Percentiles rank a stretch among this genome's conserved stretches.
Conservation (phyloP, 2,113 vertebrate species). For the Oreochromis aureus region DNA sequence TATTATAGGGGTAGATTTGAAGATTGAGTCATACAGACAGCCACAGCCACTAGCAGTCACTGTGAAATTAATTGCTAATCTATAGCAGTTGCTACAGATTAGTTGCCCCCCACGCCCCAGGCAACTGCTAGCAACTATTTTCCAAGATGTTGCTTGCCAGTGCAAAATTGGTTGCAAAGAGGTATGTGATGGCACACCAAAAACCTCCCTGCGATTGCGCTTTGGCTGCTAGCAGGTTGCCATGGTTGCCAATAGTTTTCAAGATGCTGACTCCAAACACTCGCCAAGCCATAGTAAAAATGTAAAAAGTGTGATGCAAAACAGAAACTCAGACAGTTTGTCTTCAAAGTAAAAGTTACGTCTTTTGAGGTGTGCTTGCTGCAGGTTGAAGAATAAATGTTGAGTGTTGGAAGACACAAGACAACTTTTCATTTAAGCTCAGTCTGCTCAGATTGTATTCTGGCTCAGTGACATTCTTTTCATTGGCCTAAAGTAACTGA, state of each 20-base stretch:
- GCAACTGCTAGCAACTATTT: background rate
- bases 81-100: too few relatives aligned
- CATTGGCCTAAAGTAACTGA: background rate
- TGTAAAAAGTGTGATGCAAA: background rate
- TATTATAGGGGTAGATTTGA: background rate
- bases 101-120: too few relatives aligned
- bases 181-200: background rate
- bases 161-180: background rate
- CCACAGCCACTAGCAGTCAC: background rate
- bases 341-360: background rate
- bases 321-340: background rate
- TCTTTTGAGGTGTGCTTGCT: background rate
- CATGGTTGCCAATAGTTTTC: background rate
- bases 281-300: background rate
- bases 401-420: background rate
- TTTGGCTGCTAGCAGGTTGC: background rate
- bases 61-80: background rate
- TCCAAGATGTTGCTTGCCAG: background rate
- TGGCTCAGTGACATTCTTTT: background rate
- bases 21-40: background rate
- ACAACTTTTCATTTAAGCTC: background rate
- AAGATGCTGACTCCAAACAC: background rate
- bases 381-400: background rate
- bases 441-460: background rate
- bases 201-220: background rate